Base-by-base conservation (phyloP, 2,113 vertebrate genomes). In the Pelodiscus sinensis region DNA sequence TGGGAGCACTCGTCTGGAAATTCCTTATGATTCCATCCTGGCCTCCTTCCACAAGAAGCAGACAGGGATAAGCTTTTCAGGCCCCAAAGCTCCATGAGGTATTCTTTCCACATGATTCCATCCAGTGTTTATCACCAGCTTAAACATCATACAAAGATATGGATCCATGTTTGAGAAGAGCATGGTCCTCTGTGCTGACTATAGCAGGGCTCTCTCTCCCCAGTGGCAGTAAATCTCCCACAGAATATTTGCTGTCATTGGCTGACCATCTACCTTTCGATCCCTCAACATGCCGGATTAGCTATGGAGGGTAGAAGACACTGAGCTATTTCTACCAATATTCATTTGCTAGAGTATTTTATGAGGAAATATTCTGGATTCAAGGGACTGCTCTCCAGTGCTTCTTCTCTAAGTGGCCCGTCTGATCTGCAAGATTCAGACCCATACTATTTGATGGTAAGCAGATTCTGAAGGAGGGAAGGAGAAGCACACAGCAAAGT, bases 401-500 rank as follows among this genome's bases (percentile, higher is more conserved):
- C n/a, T 31, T 71, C n/a, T 71, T 29, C 7, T 35, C 65, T 71
- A 71, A n/a, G n/a, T 18, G 8, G 7, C 16, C 9, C 16, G 35
- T 71, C 31, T 31, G 14, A 54, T 54, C 52, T 14, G 14, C 52
- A 54, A 44, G 44, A 44, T 44, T 44, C 65, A 71, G 31, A 16
- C 16, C 65, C 18, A 71, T 13, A 35, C 8, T 6, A 71, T 29
- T 14, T 50, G 12, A 12, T 85, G n/a, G 71, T 62, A 50, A 54
- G 27, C 14, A n/a, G 75, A 24, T 18, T 2, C 51, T 83, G 38
- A 85, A 52, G 79, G 35, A 51, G 5, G 31, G 71, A 90, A 3
- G 2, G 35, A 51, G 51, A 68, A 81, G 13, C 2, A 8, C 0
- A 0, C 1, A 24, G 12, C 56, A 82, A 84, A 38, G 90, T 87